Base-by-base conservation (phyloP, 2,797 vertebrate species). In the Acanthis flammea region DNA sequence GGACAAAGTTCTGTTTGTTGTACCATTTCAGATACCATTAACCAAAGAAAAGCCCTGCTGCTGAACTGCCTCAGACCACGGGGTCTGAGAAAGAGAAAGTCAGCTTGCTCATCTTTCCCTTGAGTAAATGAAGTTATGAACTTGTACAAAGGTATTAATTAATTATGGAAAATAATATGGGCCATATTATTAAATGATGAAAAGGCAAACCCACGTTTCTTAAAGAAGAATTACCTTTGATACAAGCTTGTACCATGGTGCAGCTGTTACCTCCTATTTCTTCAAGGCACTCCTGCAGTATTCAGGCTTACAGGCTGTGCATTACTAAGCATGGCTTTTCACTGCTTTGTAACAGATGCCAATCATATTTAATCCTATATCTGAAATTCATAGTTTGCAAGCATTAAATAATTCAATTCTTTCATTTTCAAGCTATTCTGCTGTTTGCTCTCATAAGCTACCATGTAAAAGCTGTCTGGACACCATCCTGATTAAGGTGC, bases 391-490 rank as follows among this genome's bases (percentile, higher is more conserved):
- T 41, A 35, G 72, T 65, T 95, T 92, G 57, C 76, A 90, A 70
- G 35, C 44, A 92, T 33, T 35, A 84, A 87, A 66, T 87, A 94
- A 92, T 73, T 58, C 10, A 63, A 4, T 75, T 61, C 8, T 87
- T 96, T 83, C 42, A 45, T 68, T 96, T 79, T 88, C 48, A 92
- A 91, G 66, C 55, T 57, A 61, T 68, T 92, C 61, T 75, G 58
- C 42, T 85, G 60, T 63, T 89, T 80, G 28, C 50, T 92, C 42
- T 63, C 84, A 24, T 37, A 90, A 84, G 23, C 6, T 89, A n/a
- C 61, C 65, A 70, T 19, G 63, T 15, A 72, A 42, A 78, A 60
- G 58, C 30, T 58, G 22, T 37, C 60, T 42, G 73, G 27, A 42
- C 23, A n/a, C 41, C 41, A 25, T 24, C 41, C 53, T 72, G 53